These are phyloP conservation scores for Micronycteris hirsuta DNA, from an alignment of 2,113 vertebrate genomes.

Conservation along the genomic window DNA sequence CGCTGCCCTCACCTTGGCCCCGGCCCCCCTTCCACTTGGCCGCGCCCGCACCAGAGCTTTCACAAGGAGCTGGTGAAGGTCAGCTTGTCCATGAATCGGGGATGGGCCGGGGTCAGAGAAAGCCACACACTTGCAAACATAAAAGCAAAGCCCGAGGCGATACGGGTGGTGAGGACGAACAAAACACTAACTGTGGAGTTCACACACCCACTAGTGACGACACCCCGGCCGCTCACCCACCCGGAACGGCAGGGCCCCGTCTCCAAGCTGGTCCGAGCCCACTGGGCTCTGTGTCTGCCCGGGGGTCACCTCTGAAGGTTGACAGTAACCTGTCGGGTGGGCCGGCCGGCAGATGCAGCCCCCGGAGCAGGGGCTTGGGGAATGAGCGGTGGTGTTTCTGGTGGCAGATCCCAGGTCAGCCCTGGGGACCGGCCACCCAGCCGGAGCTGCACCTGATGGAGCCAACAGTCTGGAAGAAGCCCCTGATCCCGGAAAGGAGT, in stretches of 20 bases:
- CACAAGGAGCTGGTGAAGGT: too few relatives aligned
- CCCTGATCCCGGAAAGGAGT: not conserved
- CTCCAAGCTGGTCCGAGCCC: too few relatives aligned
- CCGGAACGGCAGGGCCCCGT: too few relatives aligned
- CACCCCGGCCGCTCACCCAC: not conserved
- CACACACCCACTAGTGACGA: rapidly evolving
- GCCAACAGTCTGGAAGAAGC: rapidly evolving
- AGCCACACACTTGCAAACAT: too few relatives aligned
- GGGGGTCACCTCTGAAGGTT: rapidly evolving
- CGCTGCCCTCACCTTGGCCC: too few relatives aligned
- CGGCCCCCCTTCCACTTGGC: too few relatives aligned
- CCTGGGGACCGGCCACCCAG: not conserved
- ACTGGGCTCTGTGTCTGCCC: rapidly evolving
- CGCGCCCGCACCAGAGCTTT: too few relatives aligned
- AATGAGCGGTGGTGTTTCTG: rapidly evolving
- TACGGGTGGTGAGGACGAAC: too few relatives aligned
- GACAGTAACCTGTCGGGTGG: too few relatives aligned
- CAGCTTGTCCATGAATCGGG: too few relatives aligned
- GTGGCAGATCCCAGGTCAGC: not conserved
- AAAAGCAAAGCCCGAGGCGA: too few relatives aligned
- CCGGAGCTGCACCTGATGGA: rapidly evolving
- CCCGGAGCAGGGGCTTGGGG: not conserved
- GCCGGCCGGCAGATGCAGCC: not conserved
- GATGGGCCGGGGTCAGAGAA: too few relatives aligned
- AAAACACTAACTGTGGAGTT: rapidly evolving